Evolutionary conservation across 2,113 vertebrate genomes (phyloP).

Genomic region (Picathartes gymnocephalus): DNA sequence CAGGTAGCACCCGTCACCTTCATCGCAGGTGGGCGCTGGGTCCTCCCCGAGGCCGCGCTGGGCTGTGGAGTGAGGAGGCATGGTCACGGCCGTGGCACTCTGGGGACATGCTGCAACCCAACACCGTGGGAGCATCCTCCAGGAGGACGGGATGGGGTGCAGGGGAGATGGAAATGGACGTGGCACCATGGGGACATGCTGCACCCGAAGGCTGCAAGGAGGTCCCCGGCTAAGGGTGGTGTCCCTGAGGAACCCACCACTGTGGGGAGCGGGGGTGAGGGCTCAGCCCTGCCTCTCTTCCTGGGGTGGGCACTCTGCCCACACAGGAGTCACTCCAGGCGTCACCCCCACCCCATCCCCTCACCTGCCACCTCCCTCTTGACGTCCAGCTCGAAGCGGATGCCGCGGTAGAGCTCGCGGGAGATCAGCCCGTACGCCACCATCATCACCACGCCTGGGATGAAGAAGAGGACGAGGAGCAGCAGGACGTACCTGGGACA

Average conservation of each 20-base stretch:
- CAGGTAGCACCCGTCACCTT: slow-evolving; percentile 89
- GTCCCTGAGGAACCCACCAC: not conserved
- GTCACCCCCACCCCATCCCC: fast-evolving
- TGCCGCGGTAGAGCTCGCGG: slow-evolving; percentile 74
- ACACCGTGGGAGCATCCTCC: fast-evolving
- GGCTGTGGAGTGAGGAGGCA: slow-evolving; percentile 22
- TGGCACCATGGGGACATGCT: fast-evolving
- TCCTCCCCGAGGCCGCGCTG: slow-evolving; percentile 59
- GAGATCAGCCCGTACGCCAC: slow-evolving; percentile 78
- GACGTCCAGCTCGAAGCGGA: slow-evolving; percentile 69
- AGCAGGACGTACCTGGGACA: slow-evolving; percentile 73
- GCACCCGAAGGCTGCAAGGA: not conserved
- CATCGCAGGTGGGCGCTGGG: slow-evolving; percentile 56
- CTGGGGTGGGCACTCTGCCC: not conserved
- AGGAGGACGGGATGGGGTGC: not conserved
- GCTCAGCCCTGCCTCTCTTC: not conserved
- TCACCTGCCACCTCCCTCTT: slow-evolving; percentile 46
- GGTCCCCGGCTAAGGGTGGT: not conserved
- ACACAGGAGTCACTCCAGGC: fast-evolving
- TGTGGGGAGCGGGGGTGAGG: not conserved
- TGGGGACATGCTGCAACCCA: fast-evolving
- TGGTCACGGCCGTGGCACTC: fast-evolving
- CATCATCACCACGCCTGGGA: slow-evolving; percentile 73
- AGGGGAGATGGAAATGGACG: not conserved
- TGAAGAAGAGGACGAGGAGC: slow-evolving; percentile 73